Base-by-base conservation (phyloP, 2,888 invertebrate species). In the Alentia gelatinosa region DNA sequence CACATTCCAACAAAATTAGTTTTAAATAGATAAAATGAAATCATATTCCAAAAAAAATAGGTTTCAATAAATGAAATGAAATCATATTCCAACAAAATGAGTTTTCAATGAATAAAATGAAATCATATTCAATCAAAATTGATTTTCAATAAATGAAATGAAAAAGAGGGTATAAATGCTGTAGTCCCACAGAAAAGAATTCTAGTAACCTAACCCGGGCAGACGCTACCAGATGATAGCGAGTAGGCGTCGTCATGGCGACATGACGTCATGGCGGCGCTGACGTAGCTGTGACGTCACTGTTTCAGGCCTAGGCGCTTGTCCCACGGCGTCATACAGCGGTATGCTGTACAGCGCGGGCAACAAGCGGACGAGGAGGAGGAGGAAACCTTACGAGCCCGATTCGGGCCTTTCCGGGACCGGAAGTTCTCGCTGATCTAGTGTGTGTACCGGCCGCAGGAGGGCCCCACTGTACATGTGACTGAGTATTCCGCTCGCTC, bases 261-360 rank as follows among this genome's bases (percentile, higher is more conserved):
- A n/a, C 19, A 4, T n/a, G 56, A 56, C n/a, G 56, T 56, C 56
- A 56, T 56, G 56, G 56, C 19, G 56, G n/a, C 56, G 5, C 23
- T 79, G 79, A 79, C 79, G 39, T 79, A 79, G 3, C 1, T 30
- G 42, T 47, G 19, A 86, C 30, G 47, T 86, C 26, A 50, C 86
- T 86, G 50, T 86, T 86, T 86, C 86, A 86, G 86, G 35, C 86
- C 86, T 12, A 23, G 86, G n/a, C 86, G 86, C 50, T 33, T 86
- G 47, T 86, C 86, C n/a, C 86, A 86, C 30, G 47, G 86, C 42
- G 47, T 86, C 30, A 86, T 86, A 12, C 86, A 86, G 9, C 86
- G 86, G 26, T 86, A 86, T 30, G 19, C 30, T 5, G 86, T 35
- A 1, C 47, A 86, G 47, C 86, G 26, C 33, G 86, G 86, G 5